These are phyloP conservation scores for Danaus melanippus DNA, from an alignment of 1,140 invertebrate genomes.

Conservation along the genomic window DNA sequence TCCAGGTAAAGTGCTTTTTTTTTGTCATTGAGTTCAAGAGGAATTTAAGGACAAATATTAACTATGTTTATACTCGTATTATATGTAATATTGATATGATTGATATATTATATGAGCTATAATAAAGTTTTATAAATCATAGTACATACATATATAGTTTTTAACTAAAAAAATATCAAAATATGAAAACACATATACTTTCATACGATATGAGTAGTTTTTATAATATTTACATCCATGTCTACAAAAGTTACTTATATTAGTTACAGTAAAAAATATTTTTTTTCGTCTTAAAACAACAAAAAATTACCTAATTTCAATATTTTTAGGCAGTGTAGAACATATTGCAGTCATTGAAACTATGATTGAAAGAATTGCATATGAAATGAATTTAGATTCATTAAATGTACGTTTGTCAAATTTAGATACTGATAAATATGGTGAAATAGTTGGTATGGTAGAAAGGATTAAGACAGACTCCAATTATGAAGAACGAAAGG, in stretches of 20 bases:
- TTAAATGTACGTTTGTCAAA: conserved; percentile 78
- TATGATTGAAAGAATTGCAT: conserved; percentile 88
- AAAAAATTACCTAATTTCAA: not conserved
- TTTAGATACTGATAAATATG: conserved; percentile 55
- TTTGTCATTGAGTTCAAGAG: too few relatives aligned
- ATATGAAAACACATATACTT: too few relatives aligned
- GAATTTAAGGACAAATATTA: too few relatives aligned
- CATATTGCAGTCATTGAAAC: conserved; percentile 79
- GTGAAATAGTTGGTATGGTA: conserved; percentile 68
- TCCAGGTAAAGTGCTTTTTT: conserved; percentile 68
- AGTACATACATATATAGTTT: too few relatives aligned
- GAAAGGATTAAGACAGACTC: conserved; percentile 73
- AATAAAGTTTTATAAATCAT: too few relatives aligned
- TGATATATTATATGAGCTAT: too few relatives aligned
- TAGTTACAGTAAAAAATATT: too few relatives aligned
- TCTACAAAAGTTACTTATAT: too few relatives aligned
- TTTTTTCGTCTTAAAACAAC: not conserved
- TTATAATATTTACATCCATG: too few relatives aligned
- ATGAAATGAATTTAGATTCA: conserved; percentile 77
- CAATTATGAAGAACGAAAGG: conserved; percentile 74
- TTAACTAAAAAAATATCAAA: too few relatives aligned
- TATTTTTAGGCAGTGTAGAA: conserved; percentile 74
- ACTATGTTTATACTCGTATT: too few relatives aligned
- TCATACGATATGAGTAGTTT: not conserved
- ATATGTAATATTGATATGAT: too few relatives aligned